Evolutionary conservation across 2,888 invertebrate genomes (phyloP), one percentile per base, ranked within the genome.

Genomic region (Pristionchus arcanus): DNA sequence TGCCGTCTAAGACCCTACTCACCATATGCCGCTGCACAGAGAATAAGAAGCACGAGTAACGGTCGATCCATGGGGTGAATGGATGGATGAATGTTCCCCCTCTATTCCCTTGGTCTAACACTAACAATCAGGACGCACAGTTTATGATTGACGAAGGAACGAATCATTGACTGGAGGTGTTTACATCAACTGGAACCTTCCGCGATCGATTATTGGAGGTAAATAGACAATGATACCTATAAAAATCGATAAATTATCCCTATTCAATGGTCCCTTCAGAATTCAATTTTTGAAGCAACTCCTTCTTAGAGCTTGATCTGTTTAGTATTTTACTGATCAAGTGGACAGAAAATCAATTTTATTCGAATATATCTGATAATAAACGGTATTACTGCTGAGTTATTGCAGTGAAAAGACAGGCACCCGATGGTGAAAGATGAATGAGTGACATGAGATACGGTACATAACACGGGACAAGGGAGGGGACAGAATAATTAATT

Each of bases 371-470:
- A 49, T 49, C 42, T 49, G 42, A 49, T 49, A 13, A 49, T 49
- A 7, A 49, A 49, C 42, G 42, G 4, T 13, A 21, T 13, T 11
- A 66, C n/a, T 66, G 28, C 66, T 28, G 31, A 71, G 31, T 71
- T 31, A 71, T 71, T 71, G 68, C 31, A 31, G 34, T 15, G 15
- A 34, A 31, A 34, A 25, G 34, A 37, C 7, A 37, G 28, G 13
- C 0, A 74, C 74, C 74, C 74, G 74, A 74, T 5, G 34, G 71
- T 15, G 74, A 74, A 74, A 74, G 74, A 74, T 31, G 74, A 74
- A 74, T 31, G 68, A 74, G 34, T 74, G 74, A 74, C 19, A 74
- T 37, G 74, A 74, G 74, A 74, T 74, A 74, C 37, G 74, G 25
- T 74, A 21, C 74, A 37, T 74, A 74, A 74, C 74, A 74, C 74